These are phyloP conservation scores for Torymus tubicola DNA, from an alignment of 2,888 invertebrate species.

Conservation along the genomic window DNA sequence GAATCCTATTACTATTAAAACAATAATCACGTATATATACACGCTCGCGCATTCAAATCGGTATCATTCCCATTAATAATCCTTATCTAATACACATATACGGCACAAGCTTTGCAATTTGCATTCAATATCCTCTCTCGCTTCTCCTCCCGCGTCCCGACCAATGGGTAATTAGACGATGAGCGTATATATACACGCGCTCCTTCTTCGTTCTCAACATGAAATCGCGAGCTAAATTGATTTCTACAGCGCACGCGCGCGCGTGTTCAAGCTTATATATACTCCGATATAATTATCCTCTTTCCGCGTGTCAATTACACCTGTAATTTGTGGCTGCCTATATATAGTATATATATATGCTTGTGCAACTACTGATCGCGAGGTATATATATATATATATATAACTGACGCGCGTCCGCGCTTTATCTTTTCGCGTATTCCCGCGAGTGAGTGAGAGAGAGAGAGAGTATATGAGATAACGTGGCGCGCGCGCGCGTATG, in stretches of 20 bases:
- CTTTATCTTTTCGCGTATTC: constrained; percentile 48
- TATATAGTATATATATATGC: background rate
- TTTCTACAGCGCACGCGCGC: constrained; percentile 39
- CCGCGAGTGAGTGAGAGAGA: background rate
- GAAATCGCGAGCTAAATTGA: constrained; percentile 49
- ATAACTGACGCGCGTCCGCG: constrained; percentile 46
- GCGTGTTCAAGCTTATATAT: constrained; percentile 15
- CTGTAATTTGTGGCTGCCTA: constrained; percentile 48
- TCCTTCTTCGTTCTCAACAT: constrained; percentile 23
- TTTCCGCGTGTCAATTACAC: constrained; percentile 55
- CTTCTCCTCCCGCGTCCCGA: background rate
- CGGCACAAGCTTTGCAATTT: constrained; percentile 10
- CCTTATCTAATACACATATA: constrained; percentile 25
- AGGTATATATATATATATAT: too few species aligned
- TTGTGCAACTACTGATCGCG: constrained; percentile 39
- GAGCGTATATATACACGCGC: background rate
- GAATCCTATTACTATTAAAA: constrained; percentile 24
- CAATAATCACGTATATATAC: constrained; percentile 40
- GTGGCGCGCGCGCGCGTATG: constrained; percentile 2
- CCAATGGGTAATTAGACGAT: constrained; percentile 34
- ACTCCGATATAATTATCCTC: constrained; percentile 50
- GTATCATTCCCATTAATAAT: constrained; percentile 42
- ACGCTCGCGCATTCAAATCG: constrained; percentile 23
- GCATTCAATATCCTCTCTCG: constrained; percentile 17
- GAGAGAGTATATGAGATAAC: constrained; percentile 19